Conservation (phyloP, 1,140 invertebrate genomes). For the Yoshiicerus persimilis region DNA sequence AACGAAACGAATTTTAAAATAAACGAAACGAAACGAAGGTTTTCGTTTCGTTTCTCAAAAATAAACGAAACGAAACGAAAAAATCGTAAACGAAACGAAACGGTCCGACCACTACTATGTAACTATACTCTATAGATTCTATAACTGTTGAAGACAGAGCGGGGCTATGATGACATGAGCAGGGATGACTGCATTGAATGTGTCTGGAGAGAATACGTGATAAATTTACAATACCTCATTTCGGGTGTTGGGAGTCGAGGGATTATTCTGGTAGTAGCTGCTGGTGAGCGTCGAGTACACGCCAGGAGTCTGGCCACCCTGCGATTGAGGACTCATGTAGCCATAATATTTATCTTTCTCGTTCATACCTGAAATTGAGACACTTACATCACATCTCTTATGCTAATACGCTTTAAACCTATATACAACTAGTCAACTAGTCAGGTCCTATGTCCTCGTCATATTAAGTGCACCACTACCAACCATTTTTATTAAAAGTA, state of each 20-base stretch:
- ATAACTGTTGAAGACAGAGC: not conserved
- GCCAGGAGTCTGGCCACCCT: not conserved
- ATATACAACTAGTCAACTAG: no score
- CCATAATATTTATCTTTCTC: conserved; percentile 36
- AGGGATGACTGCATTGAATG: no score
- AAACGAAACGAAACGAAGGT: no score
- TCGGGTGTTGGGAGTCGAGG: conserved; percentile 4
- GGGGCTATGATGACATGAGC: no score
- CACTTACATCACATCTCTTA: not conserved
- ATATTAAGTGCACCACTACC: not conserved
- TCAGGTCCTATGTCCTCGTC: no score
- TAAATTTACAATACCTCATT: conserved; percentile 27
- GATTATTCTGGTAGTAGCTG: not conserved
- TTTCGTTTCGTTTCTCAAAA: no score
- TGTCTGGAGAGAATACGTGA: no score
- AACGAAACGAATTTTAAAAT: no score
- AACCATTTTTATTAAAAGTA: not conserved
- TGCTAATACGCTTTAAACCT: not conserved
- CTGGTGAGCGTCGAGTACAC: not conserved
- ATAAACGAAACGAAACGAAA: no score
- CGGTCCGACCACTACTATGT: no score
- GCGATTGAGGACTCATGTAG: conserved; percentile 25
- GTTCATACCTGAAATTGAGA: conserved; percentile 9
- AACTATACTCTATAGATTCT: no score
- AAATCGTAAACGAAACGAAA: no score